Conservation (phyloP, 2,113 vertebrate species). For the Notothenia coriiceps region DNA sequence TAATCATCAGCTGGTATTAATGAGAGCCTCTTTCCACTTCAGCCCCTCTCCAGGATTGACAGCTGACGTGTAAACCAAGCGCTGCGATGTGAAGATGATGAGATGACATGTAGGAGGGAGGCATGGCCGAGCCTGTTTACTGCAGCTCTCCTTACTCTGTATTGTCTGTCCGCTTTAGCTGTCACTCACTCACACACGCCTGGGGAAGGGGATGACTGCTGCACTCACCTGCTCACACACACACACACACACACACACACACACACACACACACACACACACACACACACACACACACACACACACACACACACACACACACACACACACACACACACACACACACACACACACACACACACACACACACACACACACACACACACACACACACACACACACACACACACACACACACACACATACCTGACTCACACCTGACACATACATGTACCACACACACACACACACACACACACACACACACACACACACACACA, state of each 20-base stretch:
- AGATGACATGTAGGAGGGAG: slow-evolving; percentile 7
- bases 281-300: neutral
- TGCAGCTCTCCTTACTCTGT: slow-evolving; percentile 57
- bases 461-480: no score
- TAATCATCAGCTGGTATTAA: slow-evolving; percentile 36
- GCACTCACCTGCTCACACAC: slow-evolving; percentile 10
- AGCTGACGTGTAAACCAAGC: slow-evolving; percentile 56
- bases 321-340: neutral
- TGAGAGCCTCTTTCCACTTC: slow-evolving; percentile 43
- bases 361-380: no score
- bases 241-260: neutral
- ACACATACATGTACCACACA: no score
- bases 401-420: neutral
- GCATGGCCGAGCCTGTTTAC: slow-evolving; percentile 58
- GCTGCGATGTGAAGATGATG: neutral
- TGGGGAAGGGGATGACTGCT: slow-evolving; percentile 20
- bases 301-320: no score
- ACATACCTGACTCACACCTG: neutral
- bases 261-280: neutral
- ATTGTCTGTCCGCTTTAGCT: slow-evolving; percentile 63
- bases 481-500: neutral
- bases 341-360: neutral
- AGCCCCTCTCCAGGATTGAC: slow-evolving; percentile 37
- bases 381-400: neutral
- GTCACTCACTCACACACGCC: slow-evolving; percentile 62